phyloP scores from a whole-genome alignment of 1,140 invertebrate genomes.

The Sipha flava region DNA sequence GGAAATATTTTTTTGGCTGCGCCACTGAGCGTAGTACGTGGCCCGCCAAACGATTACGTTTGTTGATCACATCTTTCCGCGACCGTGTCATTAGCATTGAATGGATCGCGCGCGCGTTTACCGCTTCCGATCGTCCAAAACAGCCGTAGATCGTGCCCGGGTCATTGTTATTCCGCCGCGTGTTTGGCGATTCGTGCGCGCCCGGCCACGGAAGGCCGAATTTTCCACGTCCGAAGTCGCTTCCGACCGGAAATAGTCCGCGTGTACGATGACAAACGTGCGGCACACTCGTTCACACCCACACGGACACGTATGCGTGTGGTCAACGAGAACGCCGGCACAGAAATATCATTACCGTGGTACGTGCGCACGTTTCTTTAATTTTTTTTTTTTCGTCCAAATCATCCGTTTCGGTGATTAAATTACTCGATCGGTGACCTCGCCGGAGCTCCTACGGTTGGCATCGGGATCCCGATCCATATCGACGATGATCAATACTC shows the following conservation, averaged over 20 bases:
- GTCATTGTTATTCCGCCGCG: neutral
- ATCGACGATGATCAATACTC: too few species aligned
- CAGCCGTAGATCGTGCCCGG: neutral
- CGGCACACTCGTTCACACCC: too few species aligned
- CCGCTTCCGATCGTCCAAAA: neutral
- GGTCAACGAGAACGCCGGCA: neutral
- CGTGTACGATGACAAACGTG: neutral
- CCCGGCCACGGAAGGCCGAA: neutral
- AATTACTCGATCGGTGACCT: neutral
- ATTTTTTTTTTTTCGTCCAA: neutral
- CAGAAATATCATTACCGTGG: too few species aligned
- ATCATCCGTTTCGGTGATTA: neutral
- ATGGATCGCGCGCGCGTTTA: neutral
- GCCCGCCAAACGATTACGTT: too few species aligned
- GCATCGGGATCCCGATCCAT: neutral
- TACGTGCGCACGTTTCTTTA: too few species aligned
- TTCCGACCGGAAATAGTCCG: constrained; percentile 19
- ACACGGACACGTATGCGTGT: too few species aligned
- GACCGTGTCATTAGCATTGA: constrained; percentile 15
- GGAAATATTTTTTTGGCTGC: too few species aligned
- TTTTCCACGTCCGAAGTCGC: neutral
- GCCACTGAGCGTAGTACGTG: too few species aligned
- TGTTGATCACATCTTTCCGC: too few species aligned
- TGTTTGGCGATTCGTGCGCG: neutral
- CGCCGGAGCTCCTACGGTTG: neutral